phyloP scores from a whole-genome alignment of 2,113 vertebrate genomes.

The Cololabis saira region DNA sequence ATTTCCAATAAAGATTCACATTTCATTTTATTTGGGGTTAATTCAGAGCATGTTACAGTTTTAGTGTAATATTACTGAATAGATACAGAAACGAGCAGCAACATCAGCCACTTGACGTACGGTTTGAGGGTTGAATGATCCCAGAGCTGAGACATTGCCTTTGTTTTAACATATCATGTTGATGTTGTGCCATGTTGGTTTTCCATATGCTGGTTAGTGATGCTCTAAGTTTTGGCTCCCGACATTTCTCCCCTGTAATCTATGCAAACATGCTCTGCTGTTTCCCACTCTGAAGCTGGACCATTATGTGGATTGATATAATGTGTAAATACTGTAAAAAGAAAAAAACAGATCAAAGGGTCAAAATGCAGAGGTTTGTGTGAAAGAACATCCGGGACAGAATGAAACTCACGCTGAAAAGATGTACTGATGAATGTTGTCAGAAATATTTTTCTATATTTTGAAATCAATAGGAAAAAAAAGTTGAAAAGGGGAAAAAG shows the following conservation, averaged over 20 bases:
- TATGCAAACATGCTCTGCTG: conserved; percentile 79
- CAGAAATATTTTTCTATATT: conserved; percentile 86
- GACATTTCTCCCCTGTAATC: conserved; percentile 70
- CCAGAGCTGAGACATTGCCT: too few relatives aligned
- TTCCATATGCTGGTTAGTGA: conserved; percentile 8
- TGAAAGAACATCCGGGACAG: conserved; percentile 57
- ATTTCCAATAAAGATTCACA: background rate
- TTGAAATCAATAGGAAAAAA: conserved; percentile 64
- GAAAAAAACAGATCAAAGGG: background rate
- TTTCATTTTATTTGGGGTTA: background rate
- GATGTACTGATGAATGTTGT: conserved; percentile 79
- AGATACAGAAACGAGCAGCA: too few relatives aligned
- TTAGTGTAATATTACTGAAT: too few relatives aligned
- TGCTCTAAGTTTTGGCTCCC: conserved; percentile 14
- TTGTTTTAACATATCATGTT: conserved; percentile 1
- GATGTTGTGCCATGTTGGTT: conserved; percentile 25
- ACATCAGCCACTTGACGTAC: background rate
- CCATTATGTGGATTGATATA: conserved; percentile 47
- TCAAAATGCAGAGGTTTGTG: conserved; percentile 42
- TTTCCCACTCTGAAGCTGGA: conserved; percentile 54
- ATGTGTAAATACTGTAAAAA: conserved; percentile 75
- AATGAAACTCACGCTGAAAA: conserved; percentile 68
- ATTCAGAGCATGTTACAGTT: background rate
- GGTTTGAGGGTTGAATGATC: background rate
- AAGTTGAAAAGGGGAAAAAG: conserved; percentile 61